Conservation (phyloP, 2,797 vertebrate species). For the Gymnoscopelus microlampas region DNA sequence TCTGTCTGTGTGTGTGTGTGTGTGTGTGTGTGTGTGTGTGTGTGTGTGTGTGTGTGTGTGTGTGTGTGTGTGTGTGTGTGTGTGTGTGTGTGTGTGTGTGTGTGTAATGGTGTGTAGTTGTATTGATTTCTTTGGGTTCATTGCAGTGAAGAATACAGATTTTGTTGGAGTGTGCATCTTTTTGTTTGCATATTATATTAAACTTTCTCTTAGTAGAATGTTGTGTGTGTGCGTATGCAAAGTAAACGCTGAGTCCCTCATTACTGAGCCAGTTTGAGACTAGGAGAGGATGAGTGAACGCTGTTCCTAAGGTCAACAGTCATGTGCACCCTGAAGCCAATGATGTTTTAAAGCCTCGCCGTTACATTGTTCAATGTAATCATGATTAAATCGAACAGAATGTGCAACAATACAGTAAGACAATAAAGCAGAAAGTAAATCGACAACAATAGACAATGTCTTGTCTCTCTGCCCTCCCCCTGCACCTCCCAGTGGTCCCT, state of each 20-base stretch:
- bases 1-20: conserved; percentile 42
- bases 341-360: too few species aligned
- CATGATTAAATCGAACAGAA: neutral
- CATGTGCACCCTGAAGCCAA: neutral
- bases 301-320: conserved; percentile 27
- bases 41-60: conserved; percentile 22
- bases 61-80: conserved; percentile 10
- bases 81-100: neutral
- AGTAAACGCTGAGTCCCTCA: too few species aligned
- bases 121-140: neutral
- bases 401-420: neutral
- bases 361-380: too few species aligned
- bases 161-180: conserved; percentile 9
- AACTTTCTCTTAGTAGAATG: neutral
- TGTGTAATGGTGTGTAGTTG: neutral
- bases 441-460: neutral
- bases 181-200: conserved; percentile 1
- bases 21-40: conserved; percentile 1
- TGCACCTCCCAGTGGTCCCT: conserved; percentile 45
- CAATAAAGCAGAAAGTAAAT: neutral
- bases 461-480: neutral
- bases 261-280: neutral
- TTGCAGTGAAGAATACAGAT: neutral
- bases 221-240: conserved; percentile 5
- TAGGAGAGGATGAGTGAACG: conserved; percentile 5